A percentile compares a stretch with the other conserved stretches of the same genome.
Conservation (phyloP, 2,113 vertebrate species). For the Muscicapa adusta region DNA sequence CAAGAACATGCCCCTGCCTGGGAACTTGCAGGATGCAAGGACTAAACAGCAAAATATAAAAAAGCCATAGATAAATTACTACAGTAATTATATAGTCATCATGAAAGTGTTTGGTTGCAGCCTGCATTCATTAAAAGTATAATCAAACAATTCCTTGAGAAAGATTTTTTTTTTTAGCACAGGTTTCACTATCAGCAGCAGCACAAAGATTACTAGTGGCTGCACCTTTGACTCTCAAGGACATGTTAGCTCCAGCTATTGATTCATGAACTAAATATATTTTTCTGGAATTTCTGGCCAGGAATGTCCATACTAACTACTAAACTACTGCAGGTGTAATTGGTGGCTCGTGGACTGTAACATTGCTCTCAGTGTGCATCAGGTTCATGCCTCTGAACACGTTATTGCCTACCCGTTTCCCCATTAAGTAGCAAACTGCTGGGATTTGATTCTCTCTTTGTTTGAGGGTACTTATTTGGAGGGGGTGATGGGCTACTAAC, state of each 20-base stretch:
- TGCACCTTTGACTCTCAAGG: neutral
- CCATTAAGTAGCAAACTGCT: neutral
- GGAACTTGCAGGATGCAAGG: neutral
- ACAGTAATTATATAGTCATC: neutral
- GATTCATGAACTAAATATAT: neutral
- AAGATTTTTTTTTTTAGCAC: neutral
- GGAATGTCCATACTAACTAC: neutral
- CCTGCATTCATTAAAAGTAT: neutral
- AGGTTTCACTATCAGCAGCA: neutral
- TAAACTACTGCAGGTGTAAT: neutral
- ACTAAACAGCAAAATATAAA: neutral
- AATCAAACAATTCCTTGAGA: neutral
- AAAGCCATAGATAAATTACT: neutral
- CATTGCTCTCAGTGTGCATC: neutral
- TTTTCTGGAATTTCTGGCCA: neutral
- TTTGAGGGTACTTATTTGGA: constrained; percentile 20
- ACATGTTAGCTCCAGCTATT: neutral
- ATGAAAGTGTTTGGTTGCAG: neutral
- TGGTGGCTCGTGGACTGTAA: accelerated
- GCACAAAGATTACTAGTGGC: neutral
- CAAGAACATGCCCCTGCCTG: accelerated
- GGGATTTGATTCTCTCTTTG: constrained; percentile 24
- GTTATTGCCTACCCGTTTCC: neutral
- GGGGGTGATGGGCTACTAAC: constrained; percentile 22
- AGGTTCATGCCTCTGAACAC: neutral